These are phyloP conservation scores for Pasiphila rectangulata DNA, from an alignment of 2,888 invertebrate species.

Conservation along the genomic window DNA sequence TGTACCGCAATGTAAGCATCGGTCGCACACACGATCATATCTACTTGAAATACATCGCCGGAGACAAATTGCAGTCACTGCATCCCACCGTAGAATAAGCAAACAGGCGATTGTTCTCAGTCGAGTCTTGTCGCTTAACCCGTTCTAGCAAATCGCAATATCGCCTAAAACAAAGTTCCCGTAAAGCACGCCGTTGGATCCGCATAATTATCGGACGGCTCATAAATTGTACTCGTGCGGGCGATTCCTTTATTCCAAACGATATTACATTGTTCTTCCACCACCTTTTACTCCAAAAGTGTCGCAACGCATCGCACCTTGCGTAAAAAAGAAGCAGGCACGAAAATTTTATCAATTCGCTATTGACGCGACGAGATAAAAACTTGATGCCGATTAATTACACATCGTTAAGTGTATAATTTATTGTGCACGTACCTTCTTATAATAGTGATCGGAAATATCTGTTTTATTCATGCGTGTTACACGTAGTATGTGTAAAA, in stretches of 20 bases:
- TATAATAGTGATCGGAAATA: conserved; percentile 23
- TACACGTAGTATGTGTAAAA: conserved; percentile 23
- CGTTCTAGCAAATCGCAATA: conserved; percentile 37
- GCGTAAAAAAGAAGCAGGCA: conserved; percentile 41
- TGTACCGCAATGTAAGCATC: conserved; percentile 68
- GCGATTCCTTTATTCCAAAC: conserved; percentile 38
- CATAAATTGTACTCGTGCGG: conserved; percentile 64
- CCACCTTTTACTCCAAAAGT: conserved; percentile 25
- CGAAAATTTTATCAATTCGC: conserved; percentile 43
- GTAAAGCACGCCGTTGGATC: conserved; percentile 58
- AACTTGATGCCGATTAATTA: conserved; percentile 54
- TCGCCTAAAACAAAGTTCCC: conserved; percentile 55
- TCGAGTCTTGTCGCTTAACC: conserved; percentile 50
- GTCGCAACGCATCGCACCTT: conserved; percentile 36
- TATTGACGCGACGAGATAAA: conserved; percentile 47
- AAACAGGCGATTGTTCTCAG: conserved; percentile 49
- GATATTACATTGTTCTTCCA: conserved; percentile 19
- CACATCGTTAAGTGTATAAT: conserved; percentile 46
- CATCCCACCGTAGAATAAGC: conserved; percentile 62
- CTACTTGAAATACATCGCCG: conserved; percentile 69
- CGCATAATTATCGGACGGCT: conserved; percentile 74
- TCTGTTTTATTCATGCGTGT: conserved; percentile 31
- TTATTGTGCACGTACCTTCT: conserved; percentile 36
- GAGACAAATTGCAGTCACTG: conserved; percentile 77
- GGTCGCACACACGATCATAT: conserved; percentile 73